Evolutionary conservation across 2,797 vertebrate species (phyloP).

Genomic region (Hemibagrus guttatus): DNA sequence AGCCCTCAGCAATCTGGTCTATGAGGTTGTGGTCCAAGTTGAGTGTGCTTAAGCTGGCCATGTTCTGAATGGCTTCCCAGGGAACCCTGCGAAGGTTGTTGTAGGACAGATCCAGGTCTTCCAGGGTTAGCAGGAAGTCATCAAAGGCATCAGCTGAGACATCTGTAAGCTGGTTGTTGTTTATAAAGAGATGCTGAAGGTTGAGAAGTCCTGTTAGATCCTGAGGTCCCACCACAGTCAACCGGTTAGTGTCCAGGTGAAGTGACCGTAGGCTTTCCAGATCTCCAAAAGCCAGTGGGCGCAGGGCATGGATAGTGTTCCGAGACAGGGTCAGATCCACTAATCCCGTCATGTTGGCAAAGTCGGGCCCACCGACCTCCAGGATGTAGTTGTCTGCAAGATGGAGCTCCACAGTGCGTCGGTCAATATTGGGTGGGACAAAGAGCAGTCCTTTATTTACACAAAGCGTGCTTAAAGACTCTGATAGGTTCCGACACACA

Average conservation of each 20-base stretch:
- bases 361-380: slow-evolving; percentile 82
- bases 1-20: slow-evolving; percentile 84
- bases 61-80: slow-evolving; percentile 89
- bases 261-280: slow-evolving; percentile 89
- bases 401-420: slow-evolving; percentile 88
- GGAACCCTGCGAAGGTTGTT: slow-evolving; percentile 88
- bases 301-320: slow-evolving; percentile 86
- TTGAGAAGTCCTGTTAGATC: slow-evolving; percentile 85
- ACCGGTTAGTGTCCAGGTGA: slow-evolving; percentile 87
- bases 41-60: slow-evolving; percentile 88
- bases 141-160: slow-evolving; percentile 83
- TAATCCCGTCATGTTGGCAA: slow-evolving; percentile 89
- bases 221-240: slow-evolving; percentile 78
- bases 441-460: slow-evolving; percentile 92
- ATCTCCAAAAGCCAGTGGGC: slow-evolving; percentile 85
- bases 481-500: slow-evolving; percentile 90
- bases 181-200: slow-evolving; percentile 90
- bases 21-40: slow-evolving; percentile 94
- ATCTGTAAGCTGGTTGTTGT: slow-evolving; percentile 88
- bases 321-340: slow-evolving; percentile 90
- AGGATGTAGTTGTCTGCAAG: slow-evolving; percentile 92
- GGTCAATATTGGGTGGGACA: slow-evolving; percentile 88
- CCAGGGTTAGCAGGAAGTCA: slow-evolving; percentile 85
- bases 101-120: slow-evolving; percentile 92
- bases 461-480: slow-evolving; percentile 91